Conservation (phyloP, 1,140 invertebrate species). For the Drosophila saltans region DNA sequence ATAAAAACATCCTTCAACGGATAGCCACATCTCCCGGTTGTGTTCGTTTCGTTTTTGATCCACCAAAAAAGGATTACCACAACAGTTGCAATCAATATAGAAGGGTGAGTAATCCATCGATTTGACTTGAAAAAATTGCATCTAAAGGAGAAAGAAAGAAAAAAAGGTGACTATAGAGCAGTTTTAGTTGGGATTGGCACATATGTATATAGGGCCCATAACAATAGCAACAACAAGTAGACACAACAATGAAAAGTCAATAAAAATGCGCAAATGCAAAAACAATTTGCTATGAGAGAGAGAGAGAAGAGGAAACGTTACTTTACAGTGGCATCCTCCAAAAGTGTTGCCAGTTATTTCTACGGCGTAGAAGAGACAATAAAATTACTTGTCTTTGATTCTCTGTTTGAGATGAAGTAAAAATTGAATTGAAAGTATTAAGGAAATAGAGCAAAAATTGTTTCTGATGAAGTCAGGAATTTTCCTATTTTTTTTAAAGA, state of each 20-base stretch:
- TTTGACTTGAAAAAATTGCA: slow-evolving; percentile 36
- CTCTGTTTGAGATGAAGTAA: too few relatives aligned
- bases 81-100: neutral
- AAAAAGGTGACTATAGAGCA: neutral
- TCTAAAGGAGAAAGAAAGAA: slow-evolving; percentile 9
- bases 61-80: neutral
- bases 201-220: neutral
- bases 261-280: slow-evolving; percentile 58
- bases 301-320: neutral
- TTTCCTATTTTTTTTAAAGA: too few relatives aligned
- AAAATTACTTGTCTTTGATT: too few relatives aligned
- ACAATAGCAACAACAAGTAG: slow-evolving; percentile 36
- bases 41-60: slow-evolving; percentile 1
- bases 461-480: too few relatives aligned
- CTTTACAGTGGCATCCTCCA: slow-evolving; percentile 38
- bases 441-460: too few relatives aligned
- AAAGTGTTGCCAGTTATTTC: neutral
- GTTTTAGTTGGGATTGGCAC: neutral
- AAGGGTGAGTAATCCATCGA: slow-evolving; percentile 42
- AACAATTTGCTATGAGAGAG: slow-evolving; percentile 38
- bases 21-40: neutral
- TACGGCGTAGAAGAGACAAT: too few relatives aligned
- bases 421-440: too few relatives aligned
- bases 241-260: slow-evolving; percentile 48
- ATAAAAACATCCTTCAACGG: neutral